These are phyloP conservation scores for Discoglossus pictus DNA, from an alignment of 2,797 vertebrate species.

Conservation along the genomic window DNA sequence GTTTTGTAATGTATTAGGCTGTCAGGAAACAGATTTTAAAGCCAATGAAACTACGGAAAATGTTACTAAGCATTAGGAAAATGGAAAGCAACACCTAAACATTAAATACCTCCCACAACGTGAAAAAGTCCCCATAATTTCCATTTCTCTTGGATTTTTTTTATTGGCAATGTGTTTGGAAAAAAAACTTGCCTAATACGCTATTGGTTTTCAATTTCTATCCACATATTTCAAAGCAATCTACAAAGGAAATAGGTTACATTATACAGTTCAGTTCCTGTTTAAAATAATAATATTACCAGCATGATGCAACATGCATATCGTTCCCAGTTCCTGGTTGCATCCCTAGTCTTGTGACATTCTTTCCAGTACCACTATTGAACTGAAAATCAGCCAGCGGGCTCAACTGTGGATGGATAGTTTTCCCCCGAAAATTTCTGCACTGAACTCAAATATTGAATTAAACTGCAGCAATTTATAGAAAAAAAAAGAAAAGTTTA, in stretches of 20 bases:
- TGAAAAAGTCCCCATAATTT: conserved; percentile 34
- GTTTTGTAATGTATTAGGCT: conserved; percentile 23
- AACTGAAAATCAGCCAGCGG: neutral
- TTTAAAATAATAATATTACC: conserved; percentile 25
- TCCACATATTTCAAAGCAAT: conserved; percentile 25
- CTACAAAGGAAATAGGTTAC: conserved; percentile 30
- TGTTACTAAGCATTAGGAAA: conserved; percentile 36
- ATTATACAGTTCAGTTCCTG: conserved; percentile 4
- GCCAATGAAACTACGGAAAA: conserved; percentile 39
- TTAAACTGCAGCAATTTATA: no score
- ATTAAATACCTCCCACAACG: conserved; percentile 35
- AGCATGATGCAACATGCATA: conserved; percentile 28
- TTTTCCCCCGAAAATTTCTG: no score
- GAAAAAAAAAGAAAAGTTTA: no score
- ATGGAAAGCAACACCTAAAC: conserved; percentile 42
- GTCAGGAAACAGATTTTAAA: conserved; percentile 26
- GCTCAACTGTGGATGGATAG: neutral
- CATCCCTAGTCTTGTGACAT: conserved; percentile 15
- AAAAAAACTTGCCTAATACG: conserved; percentile 27
- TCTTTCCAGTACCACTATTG: conserved; percentile 11
- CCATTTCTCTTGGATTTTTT: conserved; percentile 31
- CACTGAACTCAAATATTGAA: no score
- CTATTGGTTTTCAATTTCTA: conserved; percentile 22
- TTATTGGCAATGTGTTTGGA: conserved; percentile 22
- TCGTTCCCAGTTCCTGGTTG: conserved; percentile 6